A percentile compares a stretch with the other conserved stretches of the same genome.
phyloP scores from a whole-genome alignment of 1,140 invertebrate species.

The Eubasilissa regina region DNA sequence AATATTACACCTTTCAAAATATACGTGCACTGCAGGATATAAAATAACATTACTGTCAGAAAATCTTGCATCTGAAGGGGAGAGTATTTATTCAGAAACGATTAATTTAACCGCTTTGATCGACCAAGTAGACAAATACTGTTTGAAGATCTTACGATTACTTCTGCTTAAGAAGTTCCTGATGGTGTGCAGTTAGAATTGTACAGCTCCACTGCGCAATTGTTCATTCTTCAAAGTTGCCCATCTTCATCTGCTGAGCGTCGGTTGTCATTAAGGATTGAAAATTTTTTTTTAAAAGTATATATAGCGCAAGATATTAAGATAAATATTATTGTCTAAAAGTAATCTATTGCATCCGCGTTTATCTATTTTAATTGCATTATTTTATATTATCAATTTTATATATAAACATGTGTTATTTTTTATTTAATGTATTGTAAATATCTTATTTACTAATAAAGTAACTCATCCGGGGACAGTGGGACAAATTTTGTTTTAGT shows the following conservation, averaged over 20 bases:
- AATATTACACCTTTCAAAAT: too few species aligned
- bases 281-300: not conserved
- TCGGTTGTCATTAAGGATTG: conserved; percentile 7
- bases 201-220: conserved; percentile 5
- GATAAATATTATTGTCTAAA: too few species aligned
- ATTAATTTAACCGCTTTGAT: conserved; percentile 40
- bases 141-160: conserved; percentile 41
- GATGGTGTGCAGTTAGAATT: not conserved
- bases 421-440: too few species aligned
- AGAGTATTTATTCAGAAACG: conserved; percentile 17
- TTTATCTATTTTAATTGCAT: too few species aligned
- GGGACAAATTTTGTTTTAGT: too few species aligned
- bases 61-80: not conserved
- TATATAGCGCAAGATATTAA: too few species aligned
- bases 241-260: not conserved
- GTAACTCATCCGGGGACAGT: too few species aligned
- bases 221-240: conserved; percentile 4
- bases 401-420: too few species aligned
- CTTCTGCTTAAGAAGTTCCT: not conserved
- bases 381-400: too few species aligned
- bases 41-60: not conserved
- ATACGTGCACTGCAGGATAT: too few species aligned
- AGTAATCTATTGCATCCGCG: too few species aligned
- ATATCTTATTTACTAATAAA: too few species aligned
- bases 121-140: conserved; percentile 36